Base-by-base conservation (phyloP, 2,113 vertebrate genomes). In the Pipa parva region DNA sequence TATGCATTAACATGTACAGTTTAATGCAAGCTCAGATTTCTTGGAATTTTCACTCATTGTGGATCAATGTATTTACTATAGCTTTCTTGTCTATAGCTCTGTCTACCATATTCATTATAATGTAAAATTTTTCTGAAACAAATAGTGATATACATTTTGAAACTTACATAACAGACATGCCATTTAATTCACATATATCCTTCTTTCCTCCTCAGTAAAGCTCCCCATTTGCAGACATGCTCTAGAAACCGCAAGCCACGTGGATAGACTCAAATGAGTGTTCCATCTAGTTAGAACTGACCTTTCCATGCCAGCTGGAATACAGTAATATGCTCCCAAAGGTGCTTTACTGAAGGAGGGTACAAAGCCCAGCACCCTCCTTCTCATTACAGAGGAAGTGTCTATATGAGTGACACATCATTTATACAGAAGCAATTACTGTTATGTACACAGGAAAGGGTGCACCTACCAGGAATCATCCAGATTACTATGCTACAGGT, bases 211-310 rank as follows among this genome's bases (percentile, higher is more conserved):
- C 37, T 75, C 45, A 45, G 39, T 2, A 55, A 42, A 36, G 42
- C 51, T 37, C 59, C 67, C 66, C 39, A 50, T 48, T 42, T 39
- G 49, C 45, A 55, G 11, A 26, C 54, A 51, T 59, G 5, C 57
- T 18, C 73, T 27, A 67, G 73, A 58, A 73, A 71, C 63, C 70
- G 65, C 71, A 62, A 31, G 68, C 73, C 62, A 24, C 68, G 49
- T 72, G 51, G 73, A 55, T 72, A 70, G 80, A 86, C 83, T 63
- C 72, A 64, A 82, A 88, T 81, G 72, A 77, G 82, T 78, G 76
- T 78, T 73, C 72, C 58, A 59, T 76, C 74, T 4, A 51, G 55
- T 51, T 77, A 42, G 39, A 42, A n/a, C 72, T 85, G 83, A 85
- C 83, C 83, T 84, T 80, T 60, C 62, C 75, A 70, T 71, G 71